These are phyloP conservation scores for Synodontis membranacea DNA, from an alignment of 2,113 vertebrate genomes.

Conservation along the genomic window DNA sequence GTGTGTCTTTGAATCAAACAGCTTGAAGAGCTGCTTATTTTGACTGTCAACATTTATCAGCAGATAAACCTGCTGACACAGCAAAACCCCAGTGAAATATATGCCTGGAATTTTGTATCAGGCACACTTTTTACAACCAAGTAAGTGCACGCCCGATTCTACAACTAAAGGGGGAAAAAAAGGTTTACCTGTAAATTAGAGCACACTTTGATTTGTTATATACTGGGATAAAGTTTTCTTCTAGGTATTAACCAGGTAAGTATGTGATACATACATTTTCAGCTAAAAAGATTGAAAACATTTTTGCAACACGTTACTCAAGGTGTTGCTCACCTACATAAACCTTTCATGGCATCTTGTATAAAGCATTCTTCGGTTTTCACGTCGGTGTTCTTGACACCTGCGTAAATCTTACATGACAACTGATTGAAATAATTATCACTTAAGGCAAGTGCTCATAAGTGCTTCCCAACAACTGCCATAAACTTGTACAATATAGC, in stretches of 20 bases:
- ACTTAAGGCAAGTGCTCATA: not conserved
- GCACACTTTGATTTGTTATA: not conserved
- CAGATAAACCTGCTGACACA: not conserved
- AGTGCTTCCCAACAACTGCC: not conserved
- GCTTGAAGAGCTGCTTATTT: constrained; percentile 31
- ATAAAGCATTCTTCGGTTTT: not conserved
- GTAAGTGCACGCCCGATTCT: constrained; percentile 54
- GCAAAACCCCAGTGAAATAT: rapidly evolving
- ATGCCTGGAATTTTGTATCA: constrained; percentile 41
- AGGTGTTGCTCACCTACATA: not conserved
- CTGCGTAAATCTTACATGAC: not conserved
- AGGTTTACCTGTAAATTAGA: not conserved
- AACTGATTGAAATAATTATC: not conserved
- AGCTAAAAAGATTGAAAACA: not conserved
- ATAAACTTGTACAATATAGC: too few species aligned
- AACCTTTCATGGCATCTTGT: not conserved
- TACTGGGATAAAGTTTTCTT: not conserved
- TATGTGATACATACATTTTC: not conserved
- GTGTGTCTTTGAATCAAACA: constrained; percentile 10
- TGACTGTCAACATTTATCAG: constrained; percentile 15
- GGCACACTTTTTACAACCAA: constrained; percentile 62
- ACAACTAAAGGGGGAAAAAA: not conserved
- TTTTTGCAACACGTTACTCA: not conserved
- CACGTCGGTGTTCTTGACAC: not conserved
- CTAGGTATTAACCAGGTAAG: not conserved